Conservation (phyloP, 2,888 invertebrate species). For the Acleris cristana region DNA sequence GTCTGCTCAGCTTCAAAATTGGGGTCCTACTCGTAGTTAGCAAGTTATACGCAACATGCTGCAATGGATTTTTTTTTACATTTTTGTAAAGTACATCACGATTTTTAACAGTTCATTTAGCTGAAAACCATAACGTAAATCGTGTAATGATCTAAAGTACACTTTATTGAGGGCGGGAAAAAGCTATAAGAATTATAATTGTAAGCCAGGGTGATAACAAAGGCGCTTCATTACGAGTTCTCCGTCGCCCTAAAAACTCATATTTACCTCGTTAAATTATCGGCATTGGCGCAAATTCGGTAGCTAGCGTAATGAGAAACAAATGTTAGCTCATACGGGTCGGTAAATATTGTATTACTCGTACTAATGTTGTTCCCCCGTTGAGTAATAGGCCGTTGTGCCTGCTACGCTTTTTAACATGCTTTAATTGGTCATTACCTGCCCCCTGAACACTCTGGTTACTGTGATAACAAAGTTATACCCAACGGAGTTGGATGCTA, state of each 20-base stretch:
- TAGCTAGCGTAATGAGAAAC: constrained; percentile 58
- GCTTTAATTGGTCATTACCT: constrained; percentile 7
- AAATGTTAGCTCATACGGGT: constrained; percentile 59
- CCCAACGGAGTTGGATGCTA: too few relatives aligned
- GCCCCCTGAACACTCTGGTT: background rate
- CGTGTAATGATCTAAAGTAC: too few relatives aligned
- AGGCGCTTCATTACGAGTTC: background rate
- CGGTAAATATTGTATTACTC: constrained; percentile 47
- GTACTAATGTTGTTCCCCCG: constrained; percentile 33
- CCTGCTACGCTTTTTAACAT: constrained; percentile 5
- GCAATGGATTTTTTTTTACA: too few relatives aligned
- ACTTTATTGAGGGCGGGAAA: too few relatives aligned
- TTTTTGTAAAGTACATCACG: too few relatives aligned
- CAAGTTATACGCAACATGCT: too few relatives aligned
- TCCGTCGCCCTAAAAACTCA: constrained; percentile 14
- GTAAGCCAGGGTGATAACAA: background rate
- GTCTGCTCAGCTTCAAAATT: background rate
- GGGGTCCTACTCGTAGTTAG: too few relatives aligned
- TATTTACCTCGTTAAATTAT: constrained; percentile 46
- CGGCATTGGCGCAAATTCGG: constrained; percentile 42
- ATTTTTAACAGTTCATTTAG: too few relatives aligned
- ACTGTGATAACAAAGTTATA: too few relatives aligned
- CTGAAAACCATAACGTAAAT: too few relatives aligned
- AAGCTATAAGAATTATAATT: too few relatives aligned
- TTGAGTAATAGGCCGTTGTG: constrained; percentile 16